Conservation (phyloP, 2,888 invertebrate genomes). For the Cerastis rubricosa region DNA sequence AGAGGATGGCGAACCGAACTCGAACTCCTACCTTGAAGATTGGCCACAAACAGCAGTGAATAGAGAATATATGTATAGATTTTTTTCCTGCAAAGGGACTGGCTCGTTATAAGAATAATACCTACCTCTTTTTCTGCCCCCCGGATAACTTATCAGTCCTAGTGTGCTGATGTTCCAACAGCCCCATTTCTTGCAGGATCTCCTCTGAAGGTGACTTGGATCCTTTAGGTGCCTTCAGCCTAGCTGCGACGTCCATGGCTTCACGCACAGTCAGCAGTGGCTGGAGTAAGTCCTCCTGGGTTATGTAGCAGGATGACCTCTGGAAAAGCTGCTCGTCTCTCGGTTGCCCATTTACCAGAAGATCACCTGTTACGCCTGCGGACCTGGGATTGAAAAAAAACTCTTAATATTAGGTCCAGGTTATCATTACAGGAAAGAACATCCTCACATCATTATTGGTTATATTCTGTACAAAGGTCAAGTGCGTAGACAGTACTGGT, state of each 20-base stretch:
- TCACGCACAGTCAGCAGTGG: conserved; percentile 94
- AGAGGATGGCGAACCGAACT: not conserved
- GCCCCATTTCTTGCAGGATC: conserved; percentile 92
- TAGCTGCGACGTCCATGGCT: conserved; percentile 94
- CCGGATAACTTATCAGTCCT: conserved; percentile 92
- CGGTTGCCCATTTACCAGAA: conserved; percentile 92
- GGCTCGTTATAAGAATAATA: not conserved
- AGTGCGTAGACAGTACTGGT: not conserved
- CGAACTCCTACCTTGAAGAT: not conserved
- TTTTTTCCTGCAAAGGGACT: not conserved
- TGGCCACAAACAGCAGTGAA: not conserved
- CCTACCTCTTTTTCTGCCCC: conserved; percentile 93
- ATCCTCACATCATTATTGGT: not conserved
- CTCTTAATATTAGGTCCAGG: not conserved
- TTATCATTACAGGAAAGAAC: not conserved
- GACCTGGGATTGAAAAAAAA: conserved; percentile 83
- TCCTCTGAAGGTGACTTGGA: conserved; percentile 85
- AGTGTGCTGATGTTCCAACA: conserved; percentile 92
- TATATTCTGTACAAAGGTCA: not conserved
- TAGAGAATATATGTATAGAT: not conserved
- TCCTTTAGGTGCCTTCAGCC: conserved; percentile 92
- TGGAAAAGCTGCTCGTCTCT: conserved; percentile 92
- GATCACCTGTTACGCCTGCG: conserved; percentile 92
- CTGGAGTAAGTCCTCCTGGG: conserved; percentile 94
- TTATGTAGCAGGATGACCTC: conserved; percentile 95